These are phyloP conservation scores for Encarsia formosa DNA, from an alignment of 2,888 invertebrate species.

Conservation along the genomic window DNA sequence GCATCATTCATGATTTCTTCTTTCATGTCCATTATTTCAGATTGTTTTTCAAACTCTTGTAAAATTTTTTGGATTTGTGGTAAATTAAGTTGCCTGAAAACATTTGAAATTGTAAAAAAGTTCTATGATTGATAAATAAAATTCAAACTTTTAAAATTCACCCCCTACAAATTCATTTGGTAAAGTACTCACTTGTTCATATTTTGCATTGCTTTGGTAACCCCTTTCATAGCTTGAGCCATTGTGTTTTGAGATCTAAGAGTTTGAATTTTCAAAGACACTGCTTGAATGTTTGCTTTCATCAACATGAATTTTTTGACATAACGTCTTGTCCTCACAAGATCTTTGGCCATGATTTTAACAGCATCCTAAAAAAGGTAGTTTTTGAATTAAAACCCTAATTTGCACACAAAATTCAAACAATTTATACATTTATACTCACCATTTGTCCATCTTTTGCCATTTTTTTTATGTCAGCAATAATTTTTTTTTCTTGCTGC, in stretches of 20 bases:
- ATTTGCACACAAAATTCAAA: too few relatives aligned
- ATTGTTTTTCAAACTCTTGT: constrained; percentile 98
- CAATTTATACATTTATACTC: constrained; percentile 28
- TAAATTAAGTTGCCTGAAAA: constrained; percentile 77
- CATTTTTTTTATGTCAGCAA: constrained; percentile 96
- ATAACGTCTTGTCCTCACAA: constrained; percentile 92
- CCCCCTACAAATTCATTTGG: neutral
- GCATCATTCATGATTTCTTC: constrained; percentile 99
- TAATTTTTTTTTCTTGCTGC: constrained; percentile 98
- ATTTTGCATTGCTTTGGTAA: constrained; percentile 95
- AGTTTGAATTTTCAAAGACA: constrained; percentile 95
- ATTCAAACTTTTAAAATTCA: neutral
- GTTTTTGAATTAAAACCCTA: too few relatives aligned
- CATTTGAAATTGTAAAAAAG: neutral
- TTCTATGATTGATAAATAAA: neutral
- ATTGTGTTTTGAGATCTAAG: constrained; percentile 97
- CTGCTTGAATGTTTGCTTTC: constrained; percentile 98
- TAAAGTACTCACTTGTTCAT: constrained; percentile 76
- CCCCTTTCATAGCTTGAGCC: constrained; percentile 99
- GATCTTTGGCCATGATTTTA: constrained; percentile 98
- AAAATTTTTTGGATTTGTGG: constrained; percentile 98
- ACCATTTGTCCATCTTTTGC: constrained; percentile 99
- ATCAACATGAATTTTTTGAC: constrained; percentile 98
- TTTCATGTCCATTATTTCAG: constrained; percentile 99
- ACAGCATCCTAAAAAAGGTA: constrained; percentile 78